Base-by-base conservation (phyloP, 1,140 invertebrate species). In the Drosophila ananassae region DNA sequence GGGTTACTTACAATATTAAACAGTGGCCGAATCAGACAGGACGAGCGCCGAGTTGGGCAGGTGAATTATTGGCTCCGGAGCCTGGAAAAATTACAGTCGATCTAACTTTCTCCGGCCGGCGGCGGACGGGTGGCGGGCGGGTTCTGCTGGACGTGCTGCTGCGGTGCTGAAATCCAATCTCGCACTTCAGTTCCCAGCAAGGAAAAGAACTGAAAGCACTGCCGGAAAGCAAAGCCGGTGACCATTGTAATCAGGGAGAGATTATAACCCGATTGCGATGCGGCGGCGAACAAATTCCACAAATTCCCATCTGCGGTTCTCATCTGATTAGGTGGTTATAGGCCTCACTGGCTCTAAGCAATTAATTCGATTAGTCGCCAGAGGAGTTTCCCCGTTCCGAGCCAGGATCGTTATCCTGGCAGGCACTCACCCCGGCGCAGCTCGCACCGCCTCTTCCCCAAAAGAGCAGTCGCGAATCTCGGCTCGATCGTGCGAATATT, bases 1-100 rank as follows among this genome's bases (percentile, higher is more conserved):
- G 41, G 77, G 82, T 77, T 84, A 85, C 81, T 74, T 77, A 80
- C 80, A 84, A 77, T 77, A 84, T 84, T 84, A 85, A 85, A 66
- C 73, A 84, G 81, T 85, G 68, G 67, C 67, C 81, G 60, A 66
- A 76, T 62, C 41, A 55, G 59, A 84, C 61, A 84, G 47, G 56
- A 77, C 55, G 48, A 28, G 56, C 59, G 44, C 28, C 60, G 13
- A 67, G 50, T 50, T 64, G 80, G 76, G 46, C 80, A 83, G 80
- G 80, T 83, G 80, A 83, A 84, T 83, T 75, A 83, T 79, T 83
- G 39, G 51, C 25, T 62, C 47, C 50, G 28, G 51, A 62, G 51
- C 41, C 55, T 60, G 46, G 44, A 51, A 51, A 64, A 82, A 78
- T 61, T 60, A 61, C 79, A 72, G 61, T 54, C 64, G 72, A 83